Evolutionary conservation across 2,888 invertebrate species (phyloP).

Genomic region (Oxyteleia sp.): DNA sequence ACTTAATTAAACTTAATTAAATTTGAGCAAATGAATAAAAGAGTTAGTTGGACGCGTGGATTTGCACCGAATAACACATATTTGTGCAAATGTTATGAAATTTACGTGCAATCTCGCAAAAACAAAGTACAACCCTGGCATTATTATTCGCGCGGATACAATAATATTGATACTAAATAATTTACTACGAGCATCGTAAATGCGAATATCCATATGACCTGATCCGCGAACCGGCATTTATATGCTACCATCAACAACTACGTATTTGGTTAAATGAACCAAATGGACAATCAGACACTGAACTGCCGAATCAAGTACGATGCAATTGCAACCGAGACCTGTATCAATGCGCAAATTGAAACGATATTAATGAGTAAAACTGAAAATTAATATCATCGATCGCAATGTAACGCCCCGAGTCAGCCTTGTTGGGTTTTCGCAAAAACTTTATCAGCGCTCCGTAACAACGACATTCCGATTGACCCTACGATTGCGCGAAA

Average conservation of each 20-base stretch:
- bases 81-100: neutral
- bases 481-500: too few species aligned
- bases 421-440: neutral
- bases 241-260: conserved; percentile 36
- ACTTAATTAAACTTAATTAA: too few species aligned
- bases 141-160: conserved; percentile 2
- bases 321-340: conserved; percentile 29
- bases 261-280: conserved; percentile 56
- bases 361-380: conserved; percentile 12
- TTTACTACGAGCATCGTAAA: conserved; percentile 9
- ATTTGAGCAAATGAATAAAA: too few species aligned
- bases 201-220: conserved; percentile 24
- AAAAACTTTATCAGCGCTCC: neutral
- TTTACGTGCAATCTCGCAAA: neutral
- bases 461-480: too few species aligned
- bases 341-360: conserved; percentile 26
- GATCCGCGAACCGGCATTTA: conserved; percentile 30
- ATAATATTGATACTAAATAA: conserved; percentile 11
- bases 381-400: conserved; percentile 2
- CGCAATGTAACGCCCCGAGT: conserved; percentile 4
- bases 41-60: too few species aligned
- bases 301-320: conserved; percentile 33
- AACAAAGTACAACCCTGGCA: neutral
- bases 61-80: too few species aligned
- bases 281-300: conserved; percentile 39